Evolutionary conservation across 2,113 vertebrate species (phyloP).

Genomic region (Xiphophorus couchianus): DNA sequence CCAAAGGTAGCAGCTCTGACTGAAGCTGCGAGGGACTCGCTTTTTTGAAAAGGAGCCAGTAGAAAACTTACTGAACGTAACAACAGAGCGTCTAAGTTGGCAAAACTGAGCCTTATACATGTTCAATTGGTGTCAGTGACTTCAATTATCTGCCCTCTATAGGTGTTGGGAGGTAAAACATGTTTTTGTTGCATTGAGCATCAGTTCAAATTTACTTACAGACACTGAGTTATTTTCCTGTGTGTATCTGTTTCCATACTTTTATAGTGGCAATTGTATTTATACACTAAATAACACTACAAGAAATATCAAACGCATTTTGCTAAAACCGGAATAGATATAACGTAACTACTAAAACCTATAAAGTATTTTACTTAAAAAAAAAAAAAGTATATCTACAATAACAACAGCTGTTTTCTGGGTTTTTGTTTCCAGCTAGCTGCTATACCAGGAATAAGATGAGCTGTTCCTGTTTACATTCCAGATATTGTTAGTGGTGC

Average conservation of each 20-base stretch:
- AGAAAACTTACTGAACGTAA: background rate
- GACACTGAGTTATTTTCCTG: background rate
- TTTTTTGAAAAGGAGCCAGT: too few species aligned
- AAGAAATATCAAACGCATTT: too few species aligned
- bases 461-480: background rate
- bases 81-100: background rate
- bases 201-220: background rate
- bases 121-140: background rate
- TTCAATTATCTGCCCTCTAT: too few species aligned
- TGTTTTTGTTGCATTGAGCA: background rate
- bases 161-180: background rate
- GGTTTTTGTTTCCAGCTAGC: background rate
- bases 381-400: background rate
- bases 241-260: too few species aligned
- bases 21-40: background rate
- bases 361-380: background rate
- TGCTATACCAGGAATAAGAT: background rate
- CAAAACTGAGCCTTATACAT: background rate
- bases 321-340: too few species aligned
- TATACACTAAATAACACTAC: too few species aligned
- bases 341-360: background rate
- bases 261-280: too few species aligned
- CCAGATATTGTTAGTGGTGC: background rate
- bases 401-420: background rate
- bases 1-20: background rate